phyloP scores from a whole-genome alignment of 2,888 invertebrate genomes.

The Macrosiphum euphorbiae region DNA sequence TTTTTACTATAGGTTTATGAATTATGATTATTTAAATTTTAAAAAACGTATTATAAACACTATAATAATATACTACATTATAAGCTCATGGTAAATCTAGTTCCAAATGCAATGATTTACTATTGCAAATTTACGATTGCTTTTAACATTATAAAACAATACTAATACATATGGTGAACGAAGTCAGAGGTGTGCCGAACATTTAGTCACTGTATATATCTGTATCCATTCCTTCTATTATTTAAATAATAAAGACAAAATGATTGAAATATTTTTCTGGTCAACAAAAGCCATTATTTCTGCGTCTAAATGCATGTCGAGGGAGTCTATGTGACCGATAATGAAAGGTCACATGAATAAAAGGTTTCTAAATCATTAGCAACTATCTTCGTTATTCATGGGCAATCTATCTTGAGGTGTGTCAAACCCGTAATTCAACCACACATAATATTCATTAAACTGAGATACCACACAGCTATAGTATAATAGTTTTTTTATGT shows the following conservation, averaged over 20 bases:
- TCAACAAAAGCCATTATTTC: not conserved
- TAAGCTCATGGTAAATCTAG: not conserved
- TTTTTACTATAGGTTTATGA: not conserved
- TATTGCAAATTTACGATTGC: not conserved
- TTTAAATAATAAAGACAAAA: not conserved
- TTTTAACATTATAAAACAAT: not conserved
- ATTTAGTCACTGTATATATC: not conserved
- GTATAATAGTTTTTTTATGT: not conserved
- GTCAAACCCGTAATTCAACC: slow-evolving; percentile 20
- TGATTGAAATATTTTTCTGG: not conserved
- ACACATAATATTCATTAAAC: not conserved
- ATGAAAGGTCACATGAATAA: not conserved
- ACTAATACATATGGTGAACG: not conserved
- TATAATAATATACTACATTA: not conserved
- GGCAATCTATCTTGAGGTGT: not conserved
- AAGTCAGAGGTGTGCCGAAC: not conserved
- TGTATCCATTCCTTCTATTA: not conserved
- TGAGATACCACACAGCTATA: not conserved
- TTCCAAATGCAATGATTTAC: not conserved
- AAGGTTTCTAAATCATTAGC: not conserved
- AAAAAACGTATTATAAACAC: not conserved
- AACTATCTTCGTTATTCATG: not conserved
- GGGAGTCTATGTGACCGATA: not conserved
- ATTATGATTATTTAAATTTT: not conserved
- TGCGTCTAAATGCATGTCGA: not conserved